Base-by-base conservation (phyloP, 1,140 invertebrate genomes). In the Drosophila triauraria region DNA sequence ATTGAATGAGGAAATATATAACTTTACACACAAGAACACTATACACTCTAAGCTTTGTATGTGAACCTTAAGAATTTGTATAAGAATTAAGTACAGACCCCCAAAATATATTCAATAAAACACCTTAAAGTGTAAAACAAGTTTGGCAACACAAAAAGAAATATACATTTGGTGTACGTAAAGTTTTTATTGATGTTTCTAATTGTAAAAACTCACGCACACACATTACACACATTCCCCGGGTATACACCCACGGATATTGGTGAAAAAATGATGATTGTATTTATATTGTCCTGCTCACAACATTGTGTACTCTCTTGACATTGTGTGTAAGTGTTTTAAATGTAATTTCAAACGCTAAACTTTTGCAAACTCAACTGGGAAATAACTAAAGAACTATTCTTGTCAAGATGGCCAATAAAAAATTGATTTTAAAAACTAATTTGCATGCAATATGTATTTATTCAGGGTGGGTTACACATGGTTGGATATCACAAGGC, bases 371-470 rank as follows among this genome's bases (percentile, higher is more conserved):
- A 78, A 67, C 50, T 63, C 70, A 48, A 61, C 76, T 67, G 70
- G 70, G 62, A 87, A 75, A 68, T 56, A 87, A 65, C 75, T 75
- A 78, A 75, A 76, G 54, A 86, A 91, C 88, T 90, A 91, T 91
- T 91, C 88, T 91, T 91, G 88, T 91, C 90, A 91, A 86, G 86
- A 91, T 78, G 82, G 90, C 90, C 90, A 91, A 91, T 91, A 86
- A 91, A 80, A 43, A 79, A 82, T 90, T 86, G 57, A 82, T 75
- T 87, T 81, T 80, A 64, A 78, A 88, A 60, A 72, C 20, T 60
- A 63, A 30, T 15, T 17, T 43, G 0, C 15, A 10, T 2, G 2
- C 27, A 23, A n/a, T 51, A n/a, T 32, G 7, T 15, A 32, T 32
- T 62, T 60, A 60, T 53, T 60, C 9, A 4, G 4, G 13, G 20